phyloP scores from a whole-genome alignment of 1,140 invertebrate genomes.

The Melanaphis sacchari region DNA sequence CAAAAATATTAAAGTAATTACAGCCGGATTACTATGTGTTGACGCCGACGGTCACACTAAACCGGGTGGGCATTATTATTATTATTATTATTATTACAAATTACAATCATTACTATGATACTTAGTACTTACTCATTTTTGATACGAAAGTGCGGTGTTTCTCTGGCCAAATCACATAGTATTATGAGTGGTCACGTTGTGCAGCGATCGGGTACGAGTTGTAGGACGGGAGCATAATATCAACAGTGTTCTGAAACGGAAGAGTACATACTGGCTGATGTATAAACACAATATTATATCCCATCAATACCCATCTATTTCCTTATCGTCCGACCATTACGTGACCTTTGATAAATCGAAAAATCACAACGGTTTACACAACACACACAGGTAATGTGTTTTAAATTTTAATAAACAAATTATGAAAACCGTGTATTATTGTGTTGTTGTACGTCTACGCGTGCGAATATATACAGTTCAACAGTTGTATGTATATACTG shows the following conservation, averaged over 20 bases:
- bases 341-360: slow-evolving; percentile 28
- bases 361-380: background rate
- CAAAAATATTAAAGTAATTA: background rate
- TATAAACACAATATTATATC: background rate
- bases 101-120: too few species aligned
- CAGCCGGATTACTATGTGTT: too few species aligned
- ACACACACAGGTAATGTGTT: background rate
- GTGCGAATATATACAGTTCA: too few species aligned
- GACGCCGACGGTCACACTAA: background rate
- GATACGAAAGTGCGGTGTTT: background rate
- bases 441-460: background rate
- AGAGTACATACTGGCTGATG: background rate
- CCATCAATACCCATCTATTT: background rate
- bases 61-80: background rate
- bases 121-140: slow-evolving; percentile 33
- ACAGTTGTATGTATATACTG: too few species aligned
- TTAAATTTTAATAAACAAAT: slow-evolving; percentile 35
- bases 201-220: background rate
- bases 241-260: background rate
- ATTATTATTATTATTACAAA: too few species aligned
- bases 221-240: background rate
- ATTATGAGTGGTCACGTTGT: background rate
- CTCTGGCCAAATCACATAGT: background rate
- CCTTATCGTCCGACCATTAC: background rate
- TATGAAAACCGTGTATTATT: background rate